A percentile compares a stretch with the other conserved stretches of the same genome.
Conservation (phyloP, 2,797 vertebrate genomes). For the Anolis apletophallus region DNA sequence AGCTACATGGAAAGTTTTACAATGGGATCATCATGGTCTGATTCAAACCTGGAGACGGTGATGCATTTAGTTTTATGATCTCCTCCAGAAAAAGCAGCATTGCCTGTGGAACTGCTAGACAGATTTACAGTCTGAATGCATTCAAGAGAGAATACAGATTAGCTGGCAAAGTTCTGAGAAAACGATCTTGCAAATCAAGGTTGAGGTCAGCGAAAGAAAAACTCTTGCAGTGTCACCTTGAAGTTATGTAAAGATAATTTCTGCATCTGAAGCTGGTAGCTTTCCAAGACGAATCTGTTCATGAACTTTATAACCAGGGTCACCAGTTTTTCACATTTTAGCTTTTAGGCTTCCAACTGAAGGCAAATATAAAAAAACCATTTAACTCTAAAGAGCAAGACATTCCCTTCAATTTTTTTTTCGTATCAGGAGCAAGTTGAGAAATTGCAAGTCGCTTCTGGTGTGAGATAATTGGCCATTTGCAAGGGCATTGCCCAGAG, state of each 20-base stretch:
- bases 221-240: conserved; percentile 42
- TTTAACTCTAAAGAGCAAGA: neutral
- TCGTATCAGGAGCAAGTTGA: too few relatives aligned
- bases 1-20: neutral
- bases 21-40: neutral
- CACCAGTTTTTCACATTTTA: neutral
- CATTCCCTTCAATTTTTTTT: neutral
- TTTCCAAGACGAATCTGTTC: conserved; percentile 41
- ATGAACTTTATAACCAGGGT: neutral
- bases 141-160: conserved; percentile 32
- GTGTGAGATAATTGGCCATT: too few relatives aligned
- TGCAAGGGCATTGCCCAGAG: too few relatives aligned
- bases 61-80: conserved; percentile 18
- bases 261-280: conserved; percentile 56
- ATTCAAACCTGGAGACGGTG: neutral
- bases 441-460: too few relatives aligned
- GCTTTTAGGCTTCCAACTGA: neutral
- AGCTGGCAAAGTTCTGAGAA: conserved; percentile 38
- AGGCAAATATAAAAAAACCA: neutral
- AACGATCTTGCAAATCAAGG: conserved; percentile 28
- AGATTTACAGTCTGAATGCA: conserved; percentile 24
- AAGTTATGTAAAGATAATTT: conserved; percentile 55
- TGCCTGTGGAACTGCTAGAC: neutral
- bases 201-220: conserved; percentile 35
- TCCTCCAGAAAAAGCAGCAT: neutral